phyloP scores from a whole-genome alignment of 2,888 invertebrate species.

The Lutraria lutraria region DNA sequence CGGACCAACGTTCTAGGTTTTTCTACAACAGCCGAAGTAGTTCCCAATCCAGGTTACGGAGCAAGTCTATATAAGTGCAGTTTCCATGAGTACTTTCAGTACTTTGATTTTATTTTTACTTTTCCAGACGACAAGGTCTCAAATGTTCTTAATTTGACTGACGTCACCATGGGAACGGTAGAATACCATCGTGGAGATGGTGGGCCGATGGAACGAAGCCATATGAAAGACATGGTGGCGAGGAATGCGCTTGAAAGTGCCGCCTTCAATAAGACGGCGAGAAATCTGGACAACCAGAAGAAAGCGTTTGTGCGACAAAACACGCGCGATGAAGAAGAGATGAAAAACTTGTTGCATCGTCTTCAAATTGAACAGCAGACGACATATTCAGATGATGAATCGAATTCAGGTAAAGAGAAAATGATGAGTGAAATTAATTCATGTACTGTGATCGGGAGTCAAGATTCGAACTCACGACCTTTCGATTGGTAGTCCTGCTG shows the following conservation, averaged over 20 bases:
- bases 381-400: conserved; percentile 23
- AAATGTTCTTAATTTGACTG: background rate
- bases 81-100: no score
- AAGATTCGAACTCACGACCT: no score
- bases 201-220: conserved; percentile 65
- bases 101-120: no score
- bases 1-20: no score
- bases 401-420: conserved; percentile 33
- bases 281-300: conserved; percentile 66
- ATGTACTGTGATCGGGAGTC: background rate
- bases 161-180: background rate
- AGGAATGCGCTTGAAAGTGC: conserved; percentile 65
- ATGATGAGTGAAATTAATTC: no score
- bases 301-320: conserved; percentile 69
- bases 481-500: no score
- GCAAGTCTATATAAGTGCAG: no score
- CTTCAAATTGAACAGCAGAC: conserved; percentile 64
- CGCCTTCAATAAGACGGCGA: conserved; percentile 58
- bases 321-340: conserved; percentile 68
- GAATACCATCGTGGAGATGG: conserved; percentile 54
- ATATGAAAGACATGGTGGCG: conserved; percentile 67
- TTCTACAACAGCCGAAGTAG: no score
- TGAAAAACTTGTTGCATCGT: conserved; percentile 63
- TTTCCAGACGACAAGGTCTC: background rate
- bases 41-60: no score